Base-by-base conservation (phyloP, 1,140 invertebrate species). In the Ptiloglossa arizonensis region DNA sequence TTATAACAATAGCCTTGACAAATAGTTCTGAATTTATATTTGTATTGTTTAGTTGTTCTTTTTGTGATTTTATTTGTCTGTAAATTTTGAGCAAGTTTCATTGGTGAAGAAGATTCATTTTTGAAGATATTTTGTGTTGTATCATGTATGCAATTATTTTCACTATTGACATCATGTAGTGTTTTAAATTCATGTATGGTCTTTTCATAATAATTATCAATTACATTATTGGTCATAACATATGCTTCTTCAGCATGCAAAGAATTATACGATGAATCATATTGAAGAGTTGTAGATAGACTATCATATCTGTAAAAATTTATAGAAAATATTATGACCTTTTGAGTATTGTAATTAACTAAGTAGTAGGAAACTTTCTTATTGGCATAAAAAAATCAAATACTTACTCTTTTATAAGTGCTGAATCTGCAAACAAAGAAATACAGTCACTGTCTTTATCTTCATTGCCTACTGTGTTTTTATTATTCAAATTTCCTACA, bases 391-490 rank as follows among this genome's bases (percentile, higher is more conserved):
- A 35, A 11, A 35, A 62, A 32, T 27, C 59, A 59, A 50, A 41
- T 64, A 69, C 72, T 83, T 83, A 85, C 83, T 56, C n/a, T 50
- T 50, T 6, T 1, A 59, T 50, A 22, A 78, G 35, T 3, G 50
- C 9, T 54, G 66, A 71, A 44, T 79, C 52, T 15, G 81, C 72
- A 60, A 46, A 80, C 24, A 85, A 56, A 44, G 73, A 83, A 66
- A 85, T 81, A 27, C 11, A 59, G 46, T 85, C 77, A 66, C 11
- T 48, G 3, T 73, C 69, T 2, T 72, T 15, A 5, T 48, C 17
- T 15, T 76, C 38, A 44, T 48, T 15, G 17, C 17, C 2, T 2
- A 13, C 17, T 27, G 1, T 8, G 56, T 15, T 1, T 9, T 59
- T 22, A n/a, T 41, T 8, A 27, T 11, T 50, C 17, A 0, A 52